Conservation (phyloP, 2,888 invertebrate species). For the Ennomos fuscantarius region DNA sequence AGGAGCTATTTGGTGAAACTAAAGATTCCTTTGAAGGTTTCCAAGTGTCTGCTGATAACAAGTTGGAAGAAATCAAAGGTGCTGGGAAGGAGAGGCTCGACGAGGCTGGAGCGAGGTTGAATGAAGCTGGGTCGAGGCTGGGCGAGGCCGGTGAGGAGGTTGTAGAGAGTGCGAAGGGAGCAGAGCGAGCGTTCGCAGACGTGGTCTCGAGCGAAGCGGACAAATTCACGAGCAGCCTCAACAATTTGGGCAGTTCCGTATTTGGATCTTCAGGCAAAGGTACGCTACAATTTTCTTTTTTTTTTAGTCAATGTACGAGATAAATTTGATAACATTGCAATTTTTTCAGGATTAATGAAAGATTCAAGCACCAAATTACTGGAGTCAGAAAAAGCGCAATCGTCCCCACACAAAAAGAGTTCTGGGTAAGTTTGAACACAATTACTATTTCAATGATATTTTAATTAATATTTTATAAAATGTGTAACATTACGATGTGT, state of each 20-base stretch:
- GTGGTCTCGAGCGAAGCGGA: constrained; percentile 68
- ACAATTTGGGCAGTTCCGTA: constrained; percentile 77
- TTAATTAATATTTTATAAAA: constrained; percentile 1
- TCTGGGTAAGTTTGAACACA: constrained; percentile 67
- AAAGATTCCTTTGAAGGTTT: constrained; percentile 74
- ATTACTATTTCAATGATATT: constrained; percentile 1
- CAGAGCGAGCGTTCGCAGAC: constrained; percentile 56
- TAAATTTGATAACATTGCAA: not conserved
- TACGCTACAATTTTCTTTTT: constrained; percentile 32
- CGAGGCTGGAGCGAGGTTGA: constrained; percentile 59
- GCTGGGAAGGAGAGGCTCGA: constrained; percentile 59
- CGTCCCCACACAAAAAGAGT: constrained; percentile 77
- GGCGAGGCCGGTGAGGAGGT: constrained; percentile 54
- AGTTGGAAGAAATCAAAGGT: constrained; percentile 71
- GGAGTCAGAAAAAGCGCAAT: constrained; percentile 77
- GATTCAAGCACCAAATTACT: constrained; percentile 77
- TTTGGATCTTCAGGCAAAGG: constrained; percentile 81
- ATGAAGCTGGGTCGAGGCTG: constrained; percentile 54
- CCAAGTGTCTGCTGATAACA: constrained; percentile 76
- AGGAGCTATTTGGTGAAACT: constrained; percentile 64
- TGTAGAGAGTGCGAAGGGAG: constrained; percentile 48
- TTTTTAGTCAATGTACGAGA: not conserved
- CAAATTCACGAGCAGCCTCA: constrained; percentile 73
- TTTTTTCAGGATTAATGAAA: constrained; percentile 71
- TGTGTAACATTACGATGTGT: constrained; percentile 21